Percentiles rank a stretch among this genome's conserved stretches.
phyloP scores from a whole-genome alignment of 2,113 vertebrate genomes.

The Aythya baeri region DNA sequence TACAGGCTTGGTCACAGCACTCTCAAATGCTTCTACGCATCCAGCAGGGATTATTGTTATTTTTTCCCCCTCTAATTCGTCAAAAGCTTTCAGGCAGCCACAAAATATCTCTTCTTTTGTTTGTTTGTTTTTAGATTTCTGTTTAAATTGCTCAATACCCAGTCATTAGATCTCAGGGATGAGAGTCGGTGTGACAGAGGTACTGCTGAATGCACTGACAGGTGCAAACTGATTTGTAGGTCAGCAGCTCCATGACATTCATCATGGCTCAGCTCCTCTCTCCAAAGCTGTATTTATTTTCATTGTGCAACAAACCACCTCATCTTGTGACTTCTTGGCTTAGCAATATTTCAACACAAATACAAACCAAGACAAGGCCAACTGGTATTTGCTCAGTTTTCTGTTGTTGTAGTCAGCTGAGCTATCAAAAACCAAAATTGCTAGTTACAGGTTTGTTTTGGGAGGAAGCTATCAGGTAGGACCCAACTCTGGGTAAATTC shows the following conservation, averaged over 20 bases:
- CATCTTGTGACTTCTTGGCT: neutral
- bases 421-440: neutral
- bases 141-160: neutral
- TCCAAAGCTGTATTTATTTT: neutral
- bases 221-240: neutral
- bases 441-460: neutral
- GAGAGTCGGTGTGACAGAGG: neutral
- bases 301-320: neutral
- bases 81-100: neutral
- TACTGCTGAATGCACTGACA: neutral
- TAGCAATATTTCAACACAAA: conserved; percentile 2
- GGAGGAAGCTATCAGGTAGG: neutral
- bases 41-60: neutral
- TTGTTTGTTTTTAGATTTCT: neutral
- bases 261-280: neutral
- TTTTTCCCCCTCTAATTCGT: neutral
- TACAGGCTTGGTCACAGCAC: neutral
- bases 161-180: neutral
- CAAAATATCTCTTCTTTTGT: neutral
- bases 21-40: neutral
- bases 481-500: neutral
- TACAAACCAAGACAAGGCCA: neutral
- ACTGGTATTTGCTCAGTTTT: neutral
- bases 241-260: neutral
- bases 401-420: neutral